Conservation (phyloP, 2,113 vertebrate species). For the Rhea americana region DNA sequence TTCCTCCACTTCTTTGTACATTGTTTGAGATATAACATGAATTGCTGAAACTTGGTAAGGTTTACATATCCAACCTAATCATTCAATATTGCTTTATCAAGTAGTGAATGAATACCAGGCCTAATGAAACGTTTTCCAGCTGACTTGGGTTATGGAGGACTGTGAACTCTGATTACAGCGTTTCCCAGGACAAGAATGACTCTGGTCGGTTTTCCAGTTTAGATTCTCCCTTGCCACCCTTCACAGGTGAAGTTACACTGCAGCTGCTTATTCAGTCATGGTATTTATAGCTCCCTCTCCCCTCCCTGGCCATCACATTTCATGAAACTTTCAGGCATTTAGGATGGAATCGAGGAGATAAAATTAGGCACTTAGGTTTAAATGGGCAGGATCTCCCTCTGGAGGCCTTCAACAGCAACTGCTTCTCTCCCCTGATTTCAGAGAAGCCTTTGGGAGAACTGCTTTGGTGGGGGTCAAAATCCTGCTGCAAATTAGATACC, state of each 20-base stretch:
- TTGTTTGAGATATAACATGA: neutral
- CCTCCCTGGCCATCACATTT: neutral
- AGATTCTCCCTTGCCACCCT: neutral
- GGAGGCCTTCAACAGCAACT: conserved; percentile 3
- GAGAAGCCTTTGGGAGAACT: neutral
- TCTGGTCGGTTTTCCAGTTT: neutral
- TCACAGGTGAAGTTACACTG: neutral
- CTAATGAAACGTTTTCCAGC: neutral
- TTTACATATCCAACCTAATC: neutral
- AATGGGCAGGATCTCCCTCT: conserved; percentile 39
- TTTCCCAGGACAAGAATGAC: neutral
- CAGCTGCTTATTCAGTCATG: neutral
- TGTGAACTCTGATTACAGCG: neutral
- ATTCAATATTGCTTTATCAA: neutral
- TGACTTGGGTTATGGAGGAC: rapidly evolving
- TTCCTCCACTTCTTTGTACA: neutral
- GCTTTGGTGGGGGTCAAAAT: neutral
- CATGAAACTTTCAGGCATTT: neutral
- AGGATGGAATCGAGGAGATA: neutral
- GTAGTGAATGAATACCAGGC: neutral
- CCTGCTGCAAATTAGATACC: neutral
- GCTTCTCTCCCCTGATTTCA: neutral
- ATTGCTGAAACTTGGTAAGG: neutral
- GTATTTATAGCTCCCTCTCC: neutral
- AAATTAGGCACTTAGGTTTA: neutral